Conservation (phyloP, 1,140 invertebrate genomes). For the Diuraphis noxia region DNA sequence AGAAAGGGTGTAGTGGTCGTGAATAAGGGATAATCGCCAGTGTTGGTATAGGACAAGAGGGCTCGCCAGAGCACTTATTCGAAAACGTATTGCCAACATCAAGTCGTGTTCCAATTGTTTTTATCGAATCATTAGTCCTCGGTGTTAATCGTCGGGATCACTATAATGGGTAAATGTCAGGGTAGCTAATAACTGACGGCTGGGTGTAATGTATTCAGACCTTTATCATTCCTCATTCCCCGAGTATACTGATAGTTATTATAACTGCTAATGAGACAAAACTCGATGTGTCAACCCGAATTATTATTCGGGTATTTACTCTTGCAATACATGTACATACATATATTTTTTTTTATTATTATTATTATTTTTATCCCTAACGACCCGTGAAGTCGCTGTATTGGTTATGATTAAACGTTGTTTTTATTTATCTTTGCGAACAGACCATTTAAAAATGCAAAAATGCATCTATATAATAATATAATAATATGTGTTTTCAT, state of each 20-base stretch:
- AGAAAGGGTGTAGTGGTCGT: neutral
- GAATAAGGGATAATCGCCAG: neutral
- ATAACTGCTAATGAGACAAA: neutral
- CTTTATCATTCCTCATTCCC: neutral
- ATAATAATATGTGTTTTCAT: neutral
- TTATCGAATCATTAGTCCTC: neutral
- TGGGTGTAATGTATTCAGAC: neutral
- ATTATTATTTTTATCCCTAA: neutral
- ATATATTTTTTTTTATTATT: neutral
- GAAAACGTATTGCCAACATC: neutral
- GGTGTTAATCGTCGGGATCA: neutral
- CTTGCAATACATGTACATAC: neutral
- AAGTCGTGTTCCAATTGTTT: neutral
- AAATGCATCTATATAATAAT: neutral
- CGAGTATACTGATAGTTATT: neutral
- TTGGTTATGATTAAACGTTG: neutral
- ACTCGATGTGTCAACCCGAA: neutral
- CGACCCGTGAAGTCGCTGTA: neutral
- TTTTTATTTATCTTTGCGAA: neutral
- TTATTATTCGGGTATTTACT: neutral
- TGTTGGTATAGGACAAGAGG: slow-evolving; percentile 9
- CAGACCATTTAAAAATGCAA: neutral
- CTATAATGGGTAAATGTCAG: neutral
- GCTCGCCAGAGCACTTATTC: neutral
- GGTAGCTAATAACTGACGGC: neutral